phyloP scores from a whole-genome alignment of 2,888 invertebrate species.

The Caenorhabditis imperialis region DNA sequence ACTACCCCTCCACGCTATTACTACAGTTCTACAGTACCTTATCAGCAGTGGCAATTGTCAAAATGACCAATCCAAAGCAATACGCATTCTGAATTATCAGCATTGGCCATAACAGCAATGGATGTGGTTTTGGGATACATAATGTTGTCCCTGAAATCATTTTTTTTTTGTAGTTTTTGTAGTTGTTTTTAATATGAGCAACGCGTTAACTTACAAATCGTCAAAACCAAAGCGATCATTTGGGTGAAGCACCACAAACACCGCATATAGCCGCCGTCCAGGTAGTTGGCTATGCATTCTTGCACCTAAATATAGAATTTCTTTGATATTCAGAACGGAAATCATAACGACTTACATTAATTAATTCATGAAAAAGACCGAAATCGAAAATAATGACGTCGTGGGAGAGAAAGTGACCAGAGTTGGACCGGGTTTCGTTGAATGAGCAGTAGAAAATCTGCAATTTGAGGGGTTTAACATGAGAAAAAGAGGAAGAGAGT shows the following conservation, averaged over 20 bases:
- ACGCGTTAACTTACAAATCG: conserved; percentile 50
- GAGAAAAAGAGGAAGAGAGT: too few species aligned
- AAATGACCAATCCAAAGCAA: conserved; percentile 73
- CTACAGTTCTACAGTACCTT: too few species aligned
- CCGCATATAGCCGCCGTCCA: conserved; percentile 74
- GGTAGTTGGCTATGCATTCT: conserved; percentile 75
- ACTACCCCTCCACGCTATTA: too few species aligned
- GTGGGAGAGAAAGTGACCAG: conserved; percentile 63
- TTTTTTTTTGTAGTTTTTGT: too few species aligned
- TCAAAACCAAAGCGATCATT: conserved; percentile 55
- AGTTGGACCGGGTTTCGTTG: conserved; percentile 63
- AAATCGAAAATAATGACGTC: conserved; percentile 75
- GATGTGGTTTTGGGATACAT: conserved; percentile 65
- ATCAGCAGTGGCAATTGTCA: conserved; percentile 71
- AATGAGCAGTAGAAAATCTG: conserved; percentile 70
- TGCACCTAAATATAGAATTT: conserved; percentile 61
- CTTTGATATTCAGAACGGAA: neutral
- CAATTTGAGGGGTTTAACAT: conserved; percentile 3
- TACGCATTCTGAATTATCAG: conserved; percentile 73
- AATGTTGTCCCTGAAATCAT: conserved; percentile 59
- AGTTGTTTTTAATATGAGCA: neutral
- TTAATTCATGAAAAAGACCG: conserved; percentile 70
- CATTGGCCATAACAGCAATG: conserved; percentile 69
- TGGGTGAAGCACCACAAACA: conserved; percentile 73
- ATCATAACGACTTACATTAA: conserved; percentile 55